These are phyloP conservation scores for Boloria euphrosyne DNA, from an alignment of 2,888 invertebrate species.

Conservation along the genomic window DNA sequence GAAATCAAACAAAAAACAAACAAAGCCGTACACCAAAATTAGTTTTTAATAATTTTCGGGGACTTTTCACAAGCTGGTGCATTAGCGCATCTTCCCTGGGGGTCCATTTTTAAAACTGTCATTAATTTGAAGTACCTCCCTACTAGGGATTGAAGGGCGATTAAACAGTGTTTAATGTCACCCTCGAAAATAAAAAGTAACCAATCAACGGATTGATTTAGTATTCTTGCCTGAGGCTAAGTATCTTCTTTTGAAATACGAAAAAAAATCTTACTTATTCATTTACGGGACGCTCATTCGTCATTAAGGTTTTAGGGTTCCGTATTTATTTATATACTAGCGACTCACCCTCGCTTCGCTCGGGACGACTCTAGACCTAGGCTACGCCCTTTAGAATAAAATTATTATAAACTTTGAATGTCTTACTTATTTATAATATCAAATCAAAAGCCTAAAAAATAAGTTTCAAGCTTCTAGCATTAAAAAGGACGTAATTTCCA, in stretches of 20 bases:
- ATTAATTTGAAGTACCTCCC: constrained; percentile 68
- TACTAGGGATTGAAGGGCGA: constrained; percentile 65
- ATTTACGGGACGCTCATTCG: too few relatives aligned
- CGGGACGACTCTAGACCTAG: too few relatives aligned
- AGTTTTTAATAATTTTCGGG: constrained; percentile 14
- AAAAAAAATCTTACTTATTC: not conserved
- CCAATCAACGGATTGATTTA: constrained; percentile 79
- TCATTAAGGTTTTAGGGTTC: too few relatives aligned
- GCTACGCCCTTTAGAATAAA: too few relatives aligned
- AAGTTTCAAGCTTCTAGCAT: too few relatives aligned
- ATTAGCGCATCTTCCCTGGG: constrained; percentile 46
- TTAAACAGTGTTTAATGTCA: constrained; percentile 79
- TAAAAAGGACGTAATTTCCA: too few relatives aligned
- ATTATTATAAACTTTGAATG: too few relatives aligned
- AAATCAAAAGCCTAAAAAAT: too few relatives aligned
- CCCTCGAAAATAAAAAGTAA: constrained; percentile 72
- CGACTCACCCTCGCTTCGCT: too few relatives aligned
- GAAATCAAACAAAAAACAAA: not conserved
- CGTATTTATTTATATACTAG: too few relatives aligned
- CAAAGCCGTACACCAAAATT: constrained; percentile 7
- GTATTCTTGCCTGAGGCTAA: constrained; percentile 52
- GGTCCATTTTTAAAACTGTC: constrained; percentile 72
- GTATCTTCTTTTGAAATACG: constrained; percentile 4
- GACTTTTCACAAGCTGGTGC: constrained; percentile 28
- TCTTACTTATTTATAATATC: too few relatives aligned